Percentiles rank a stretch among this genome's conserved stretches.
These are phyloP conservation scores for Philaenus spumarius DNA, from an alignment of 1,140 invertebrate genomes.

Conservation along the genomic window DNA sequence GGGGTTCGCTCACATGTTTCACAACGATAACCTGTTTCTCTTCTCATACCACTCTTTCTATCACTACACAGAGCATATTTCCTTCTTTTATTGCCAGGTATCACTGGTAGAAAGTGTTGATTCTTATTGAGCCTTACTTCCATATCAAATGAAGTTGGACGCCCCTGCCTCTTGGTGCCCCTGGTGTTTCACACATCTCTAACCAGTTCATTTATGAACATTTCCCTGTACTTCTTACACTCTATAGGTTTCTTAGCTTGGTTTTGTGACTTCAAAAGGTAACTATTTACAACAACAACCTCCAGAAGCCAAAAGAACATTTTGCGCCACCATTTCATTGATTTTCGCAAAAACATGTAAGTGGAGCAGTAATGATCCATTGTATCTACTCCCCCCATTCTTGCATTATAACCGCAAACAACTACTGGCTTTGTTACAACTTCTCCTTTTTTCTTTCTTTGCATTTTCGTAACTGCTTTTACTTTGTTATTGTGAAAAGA, in stretches of 20 bases:
- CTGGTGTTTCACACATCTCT: too few relatives aligned
- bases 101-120: background rate
- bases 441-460: background rate
- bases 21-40: background rate
- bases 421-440: background rate
- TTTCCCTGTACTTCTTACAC: background rate
- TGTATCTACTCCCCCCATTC: background rate
- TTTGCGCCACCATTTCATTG: constrained; percentile 4
- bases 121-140: too few relatives aligned
- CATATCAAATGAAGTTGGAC: too few relatives aligned
- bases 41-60: background rate
- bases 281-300: background rate
- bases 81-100: background rate
- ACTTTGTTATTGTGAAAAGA: background rate
- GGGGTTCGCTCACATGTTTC: too few relatives aligned
- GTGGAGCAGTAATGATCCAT: background rate
- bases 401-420: background rate
- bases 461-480: background rate
- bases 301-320: too few relatives aligned
- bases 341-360: background rate
- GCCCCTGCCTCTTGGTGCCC: too few relatives aligned
- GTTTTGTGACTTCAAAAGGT: background rate
- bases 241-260: background rate
- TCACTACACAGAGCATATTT: background rate
- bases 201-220: background rate